A percentile compares a stretch with the other conserved stretches of the same genome.
These are phyloP conservation scores for Acyrthosiphon pisum DNA, from an alignment of 1,140 invertebrate genomes.

Conservation along the genomic window DNA sequence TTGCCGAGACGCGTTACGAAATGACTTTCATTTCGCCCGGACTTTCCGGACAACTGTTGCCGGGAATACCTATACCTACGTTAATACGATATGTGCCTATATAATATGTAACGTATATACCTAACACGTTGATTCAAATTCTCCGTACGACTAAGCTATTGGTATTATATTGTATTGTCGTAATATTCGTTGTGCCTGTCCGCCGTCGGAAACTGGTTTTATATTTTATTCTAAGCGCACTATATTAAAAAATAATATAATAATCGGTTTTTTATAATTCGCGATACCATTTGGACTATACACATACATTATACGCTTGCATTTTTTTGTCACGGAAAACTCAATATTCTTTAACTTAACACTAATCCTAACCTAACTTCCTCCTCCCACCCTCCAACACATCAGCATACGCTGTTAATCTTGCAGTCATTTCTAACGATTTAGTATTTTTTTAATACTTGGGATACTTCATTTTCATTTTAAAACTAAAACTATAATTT, in stretches of 20 bases:
- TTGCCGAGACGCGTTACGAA: not conserved
- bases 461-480: not conserved
- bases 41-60: not conserved
- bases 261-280: not conserved
- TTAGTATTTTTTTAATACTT: not conserved
- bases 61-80: not conserved
- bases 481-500: not conserved
- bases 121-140: not conserved
- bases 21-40: constrained; percentile 26
- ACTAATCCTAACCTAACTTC: no score
- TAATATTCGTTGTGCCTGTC: not conserved
- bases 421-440: not conserved
- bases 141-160: not conserved
- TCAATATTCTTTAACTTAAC: not conserved
- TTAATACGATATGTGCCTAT: not conserved
- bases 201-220: not conserved
- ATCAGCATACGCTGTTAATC: not conserved
- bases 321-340: no score
- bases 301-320: no score
- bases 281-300: not conserved
- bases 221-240: not conserved
- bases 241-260: not conserved
- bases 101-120: not conserved
- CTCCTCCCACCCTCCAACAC: no score
- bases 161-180: not conserved